A percentile compares a stretch with the other conserved stretches of the same genome.
phyloP scores from a whole-genome alignment of 2,113 vertebrate species.

The Dromas ardeola region DNA sequence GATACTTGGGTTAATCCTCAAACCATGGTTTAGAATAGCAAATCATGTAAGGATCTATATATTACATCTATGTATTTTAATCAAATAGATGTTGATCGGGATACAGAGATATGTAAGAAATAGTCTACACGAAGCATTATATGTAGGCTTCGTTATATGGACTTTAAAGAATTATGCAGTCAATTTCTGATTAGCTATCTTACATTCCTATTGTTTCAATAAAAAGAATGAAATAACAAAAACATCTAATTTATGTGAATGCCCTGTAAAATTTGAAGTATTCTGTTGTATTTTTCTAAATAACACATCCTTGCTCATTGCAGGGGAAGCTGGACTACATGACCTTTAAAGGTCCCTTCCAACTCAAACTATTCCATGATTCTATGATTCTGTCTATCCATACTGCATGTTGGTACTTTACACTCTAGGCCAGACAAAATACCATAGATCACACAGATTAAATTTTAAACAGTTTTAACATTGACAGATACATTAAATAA shows the following conservation, averaged over 20 bases:
- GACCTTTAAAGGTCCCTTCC: not conserved
- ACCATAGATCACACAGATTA: not conserved
- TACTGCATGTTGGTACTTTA: not conserved
- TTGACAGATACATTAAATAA: not conserved
- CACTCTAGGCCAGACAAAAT: not conserved
- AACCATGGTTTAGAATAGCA: not conserved
- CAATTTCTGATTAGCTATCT: not conserved
- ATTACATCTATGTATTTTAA: not conserved
- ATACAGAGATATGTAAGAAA: not conserved
- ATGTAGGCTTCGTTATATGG: not conserved
- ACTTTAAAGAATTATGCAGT: not conserved
- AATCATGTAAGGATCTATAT: not conserved
- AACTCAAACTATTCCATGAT: not conserved
- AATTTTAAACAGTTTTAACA: not conserved
- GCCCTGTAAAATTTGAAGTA: not conserved
- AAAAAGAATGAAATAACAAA: not conserved
- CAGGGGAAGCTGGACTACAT: not conserved
- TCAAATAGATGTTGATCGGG: not conserved
- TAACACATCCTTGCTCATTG: not conserved
- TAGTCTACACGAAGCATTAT: not conserved
- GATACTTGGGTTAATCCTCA: not conserved
- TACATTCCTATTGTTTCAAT: not conserved
- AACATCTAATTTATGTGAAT: not conserved
- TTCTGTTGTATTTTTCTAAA: not conserved
- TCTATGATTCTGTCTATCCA: not conserved